Conservation (phyloP, 2,888 invertebrate genomes). For the Napeogenes sylphis region DNA sequence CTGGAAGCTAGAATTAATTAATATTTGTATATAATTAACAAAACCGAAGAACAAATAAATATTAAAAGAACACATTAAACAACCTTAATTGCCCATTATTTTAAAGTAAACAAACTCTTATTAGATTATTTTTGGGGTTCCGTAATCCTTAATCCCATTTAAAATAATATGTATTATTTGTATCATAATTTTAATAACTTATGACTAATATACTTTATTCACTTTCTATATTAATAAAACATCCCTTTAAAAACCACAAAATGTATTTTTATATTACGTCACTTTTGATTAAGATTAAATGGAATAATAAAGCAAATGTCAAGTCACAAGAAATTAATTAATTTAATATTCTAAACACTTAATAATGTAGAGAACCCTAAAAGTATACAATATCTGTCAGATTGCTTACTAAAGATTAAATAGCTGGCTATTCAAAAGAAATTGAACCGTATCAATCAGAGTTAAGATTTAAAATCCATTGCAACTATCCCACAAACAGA, state of each 20-base stretch:
- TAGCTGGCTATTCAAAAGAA: constrained; percentile 1
- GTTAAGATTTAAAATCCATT: constrained; percentile 1
- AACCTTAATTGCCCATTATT: constrained; percentile 1
- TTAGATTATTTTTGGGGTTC: neutral
- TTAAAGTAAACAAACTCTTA: constrained; percentile 2
- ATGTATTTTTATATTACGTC: no score
- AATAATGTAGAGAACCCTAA: constrained; percentile 1
- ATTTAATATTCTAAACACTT: neutral
- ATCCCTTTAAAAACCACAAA: no score
- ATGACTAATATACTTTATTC: no score
- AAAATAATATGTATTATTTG: no score
- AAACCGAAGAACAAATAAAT: constrained; percentile 5
- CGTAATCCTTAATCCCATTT: neutral
- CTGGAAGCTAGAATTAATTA: neutral
- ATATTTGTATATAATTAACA: constrained; percentile 3
- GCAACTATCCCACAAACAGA: constrained; percentile 7
- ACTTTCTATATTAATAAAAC: no score
- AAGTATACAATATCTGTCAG: constrained; percentile 4
- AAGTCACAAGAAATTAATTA: no score
- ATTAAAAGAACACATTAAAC: constrained; percentile 3
- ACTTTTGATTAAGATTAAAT: no score
- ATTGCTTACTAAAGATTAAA: constrained; percentile 5
- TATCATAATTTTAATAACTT: no score
- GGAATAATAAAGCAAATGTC: no score
- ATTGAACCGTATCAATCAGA: constrained; percentile 8